Conservation (phyloP, 64 coral and sea anemone genomes). For the Pocillopora damicornis region DNA sequence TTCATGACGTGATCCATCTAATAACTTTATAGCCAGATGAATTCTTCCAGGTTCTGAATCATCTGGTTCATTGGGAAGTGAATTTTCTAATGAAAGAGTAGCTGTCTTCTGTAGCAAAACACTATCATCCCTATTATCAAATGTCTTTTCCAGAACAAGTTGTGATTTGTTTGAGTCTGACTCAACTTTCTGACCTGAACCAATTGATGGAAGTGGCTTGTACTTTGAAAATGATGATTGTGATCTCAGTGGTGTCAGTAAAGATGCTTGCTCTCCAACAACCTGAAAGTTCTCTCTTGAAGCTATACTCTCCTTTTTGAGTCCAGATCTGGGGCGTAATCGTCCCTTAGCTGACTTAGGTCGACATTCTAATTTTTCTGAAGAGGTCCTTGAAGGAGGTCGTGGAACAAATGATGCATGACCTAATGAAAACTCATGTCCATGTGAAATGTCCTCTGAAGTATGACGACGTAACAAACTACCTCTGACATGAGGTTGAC, state of each 20-base stretch:
- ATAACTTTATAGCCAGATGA: constrained; percentile 72
- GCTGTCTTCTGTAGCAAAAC: constrained; percentile 1
- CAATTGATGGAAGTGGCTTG: constrained; percentile 66
- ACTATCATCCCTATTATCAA: constrained; percentile 5
- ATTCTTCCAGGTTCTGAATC: constrained; percentile 56
- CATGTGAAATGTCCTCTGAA: constrained; percentile 25
- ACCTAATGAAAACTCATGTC: not conserved
- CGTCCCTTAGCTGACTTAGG: constrained; percentile 76
- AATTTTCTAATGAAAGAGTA: not conserved
- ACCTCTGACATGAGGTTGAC: not conserved
- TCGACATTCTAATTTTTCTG: constrained; percentile 10
- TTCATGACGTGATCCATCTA: constrained; percentile 87
- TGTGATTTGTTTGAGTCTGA: not conserved
- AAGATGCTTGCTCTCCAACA: not conserved
- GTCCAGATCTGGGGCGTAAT: constrained; percentile 16
- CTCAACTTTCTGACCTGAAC: not conserved
- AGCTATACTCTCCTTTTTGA: not conserved
- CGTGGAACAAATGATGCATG: constrained; percentile 46
- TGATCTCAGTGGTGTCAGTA: not conserved
- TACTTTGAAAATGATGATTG: constrained; percentile 84
- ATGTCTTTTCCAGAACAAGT: not conserved
- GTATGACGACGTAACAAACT: constrained; percentile 12
- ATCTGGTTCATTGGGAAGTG: constrained; percentile 62
- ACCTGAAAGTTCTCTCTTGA: not conserved
- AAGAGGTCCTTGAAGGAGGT: constrained; percentile 35